Conservation (phyloP, 2,888 invertebrate species). For the Eupithecia abbreviata region DNA sequence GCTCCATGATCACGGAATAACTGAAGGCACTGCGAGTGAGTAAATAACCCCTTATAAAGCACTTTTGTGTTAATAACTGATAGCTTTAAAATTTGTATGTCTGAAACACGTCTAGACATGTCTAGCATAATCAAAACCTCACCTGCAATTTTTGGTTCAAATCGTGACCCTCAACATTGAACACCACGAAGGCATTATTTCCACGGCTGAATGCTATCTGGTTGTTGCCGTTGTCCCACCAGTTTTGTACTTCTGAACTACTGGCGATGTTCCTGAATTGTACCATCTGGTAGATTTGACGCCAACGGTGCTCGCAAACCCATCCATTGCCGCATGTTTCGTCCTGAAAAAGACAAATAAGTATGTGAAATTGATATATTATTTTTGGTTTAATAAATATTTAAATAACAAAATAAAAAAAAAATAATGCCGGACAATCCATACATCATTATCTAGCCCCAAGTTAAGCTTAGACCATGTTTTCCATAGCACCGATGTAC, state of each 20-base stretch:
- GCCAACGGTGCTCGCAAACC: constrained; percentile 93
- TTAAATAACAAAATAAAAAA: no score
- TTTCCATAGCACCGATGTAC: no score
- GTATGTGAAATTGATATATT: not conserved
- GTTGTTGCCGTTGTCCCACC: constrained; percentile 92
- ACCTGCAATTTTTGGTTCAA: constrained; percentile 83
- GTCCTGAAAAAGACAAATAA: constrained; percentile 64
- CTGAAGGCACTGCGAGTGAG: no score
- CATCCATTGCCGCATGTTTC: constrained; percentile 88
- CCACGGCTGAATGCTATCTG: constrained; percentile 93
- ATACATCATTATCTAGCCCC: no score
- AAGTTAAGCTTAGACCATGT: no score
- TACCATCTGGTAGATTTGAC: constrained; percentile 91
- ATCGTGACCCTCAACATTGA: constrained; percentile 86
- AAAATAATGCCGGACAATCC: no score
- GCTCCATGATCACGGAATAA: no score
- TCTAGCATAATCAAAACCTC: constrained; percentile 27
- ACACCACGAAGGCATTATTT: constrained; percentile 87
- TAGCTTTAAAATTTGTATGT: no score
- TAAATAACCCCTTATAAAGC: no score
- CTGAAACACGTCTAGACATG: no score
- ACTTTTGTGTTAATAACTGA: no score
- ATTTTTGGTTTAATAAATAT: no score
- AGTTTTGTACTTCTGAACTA: constrained; percentile 81
- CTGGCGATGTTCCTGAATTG: constrained; percentile 87